These are phyloP conservation scores for Megaceryle torquata DNA, from an alignment of 2,113 vertebrate genomes.

Conservation along the genomic window DNA sequence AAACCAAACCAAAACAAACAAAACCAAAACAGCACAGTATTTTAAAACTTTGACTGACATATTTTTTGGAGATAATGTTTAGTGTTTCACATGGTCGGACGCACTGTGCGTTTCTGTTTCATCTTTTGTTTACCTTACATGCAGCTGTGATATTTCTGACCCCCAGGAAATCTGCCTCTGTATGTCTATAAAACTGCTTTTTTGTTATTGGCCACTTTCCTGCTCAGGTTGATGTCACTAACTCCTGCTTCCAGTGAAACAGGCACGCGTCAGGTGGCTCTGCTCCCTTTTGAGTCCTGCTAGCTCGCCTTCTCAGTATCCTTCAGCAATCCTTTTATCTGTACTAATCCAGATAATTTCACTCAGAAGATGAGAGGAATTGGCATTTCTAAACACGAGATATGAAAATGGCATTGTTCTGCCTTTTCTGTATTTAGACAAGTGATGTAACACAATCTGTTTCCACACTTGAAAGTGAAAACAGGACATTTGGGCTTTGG, in stretches of 20 bases:
- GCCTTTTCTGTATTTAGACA: neutral
- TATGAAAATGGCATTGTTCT: neutral
- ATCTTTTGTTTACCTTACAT: neutral
- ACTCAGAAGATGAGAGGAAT: neutral
- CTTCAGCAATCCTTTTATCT: neutral
- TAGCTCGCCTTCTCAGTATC: neutral
- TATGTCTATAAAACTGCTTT: neutral
- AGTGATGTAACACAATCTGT: neutral
- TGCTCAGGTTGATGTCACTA: neutral
- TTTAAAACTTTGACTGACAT: neutral
- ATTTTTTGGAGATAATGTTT: neutral
- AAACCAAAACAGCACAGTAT: too few relatives aligned
- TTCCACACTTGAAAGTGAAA: neutral
- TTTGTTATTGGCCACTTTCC: neutral
- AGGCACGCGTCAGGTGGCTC: accelerated
- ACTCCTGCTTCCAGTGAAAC: neutral
- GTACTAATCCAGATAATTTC: neutral
- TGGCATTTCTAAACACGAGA: neutral
- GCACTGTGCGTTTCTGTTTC: neutral
- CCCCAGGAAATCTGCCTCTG: accelerated
- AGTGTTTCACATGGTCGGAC: neutral
- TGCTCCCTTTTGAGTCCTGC: neutral
- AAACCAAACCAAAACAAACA: too few relatives aligned
- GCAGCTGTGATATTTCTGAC: neutral
- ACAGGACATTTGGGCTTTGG: neutral